These are phyloP conservation scores for Oxygymnocypris stewartii DNA, from an alignment of 2,113 vertebrate species.

Conservation along the genomic window DNA sequence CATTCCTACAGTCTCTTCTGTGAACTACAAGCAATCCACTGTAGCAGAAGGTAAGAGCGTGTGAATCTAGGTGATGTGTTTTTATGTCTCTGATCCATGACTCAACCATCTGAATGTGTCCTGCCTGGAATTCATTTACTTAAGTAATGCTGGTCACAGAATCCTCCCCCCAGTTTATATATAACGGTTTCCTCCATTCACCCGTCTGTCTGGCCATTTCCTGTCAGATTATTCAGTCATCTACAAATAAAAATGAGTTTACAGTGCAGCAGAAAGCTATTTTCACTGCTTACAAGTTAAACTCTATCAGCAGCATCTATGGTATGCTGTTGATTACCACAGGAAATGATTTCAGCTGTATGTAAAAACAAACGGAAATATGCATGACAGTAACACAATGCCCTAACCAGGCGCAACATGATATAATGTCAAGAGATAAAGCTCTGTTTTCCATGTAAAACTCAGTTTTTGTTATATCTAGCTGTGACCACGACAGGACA, in stretches of 20 bases:
- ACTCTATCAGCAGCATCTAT: background rate
- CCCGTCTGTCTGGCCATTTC: conserved; percentile 3
- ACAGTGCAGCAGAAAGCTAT: background rate
- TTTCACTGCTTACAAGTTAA: background rate
- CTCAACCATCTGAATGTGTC: background rate
- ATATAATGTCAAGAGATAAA: background rate
- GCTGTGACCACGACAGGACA: background rate
- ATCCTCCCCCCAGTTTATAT: background rate
- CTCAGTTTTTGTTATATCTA: background rate
- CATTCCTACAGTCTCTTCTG: background rate
- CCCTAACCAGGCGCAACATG: background rate
- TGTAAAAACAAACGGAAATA: conserved; percentile 4
- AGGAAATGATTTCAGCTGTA: background rate
- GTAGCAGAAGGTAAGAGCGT: background rate
- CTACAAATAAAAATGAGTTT: background rate
- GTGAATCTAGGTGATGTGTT: conserved; percentile 11
- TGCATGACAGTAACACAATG: conserved; percentile 2
- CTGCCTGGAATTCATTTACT: conserved; percentile 17
- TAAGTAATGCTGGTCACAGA: conserved; percentile 17
- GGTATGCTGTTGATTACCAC: conserved; percentile 1
- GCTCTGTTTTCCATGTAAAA: background rate
- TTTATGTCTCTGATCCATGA: conserved; percentile 3
- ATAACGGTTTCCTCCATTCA: background rate
- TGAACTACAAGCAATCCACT: background rate
- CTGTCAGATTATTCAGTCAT: background rate